These are phyloP conservation scores for Hyles lineata DNA, from an alignment of 2,888 invertebrate species.

Conservation along the genomic window DNA sequence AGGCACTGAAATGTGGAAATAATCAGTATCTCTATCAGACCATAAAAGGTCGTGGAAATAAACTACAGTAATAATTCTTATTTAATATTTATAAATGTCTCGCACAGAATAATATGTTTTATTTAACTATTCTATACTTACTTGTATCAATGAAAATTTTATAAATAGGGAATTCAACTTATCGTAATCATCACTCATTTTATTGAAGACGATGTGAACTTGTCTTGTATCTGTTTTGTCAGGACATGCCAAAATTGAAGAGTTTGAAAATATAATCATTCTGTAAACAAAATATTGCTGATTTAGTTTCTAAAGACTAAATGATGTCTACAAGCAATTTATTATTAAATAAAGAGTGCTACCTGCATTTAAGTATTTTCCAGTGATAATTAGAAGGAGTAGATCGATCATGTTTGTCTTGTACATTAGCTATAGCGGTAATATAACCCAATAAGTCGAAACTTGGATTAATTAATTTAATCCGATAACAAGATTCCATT, in stretches of 20 bases:
- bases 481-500: slow-evolving; percentile 53
- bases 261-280: slow-evolving; percentile 78
- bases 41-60: too few relatives aligned
- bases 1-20: too few relatives aligned
- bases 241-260: slow-evolving; percentile 72
- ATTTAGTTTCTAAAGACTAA: background rate
- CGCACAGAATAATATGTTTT: too few relatives aligned
- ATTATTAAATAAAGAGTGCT: slow-evolving; percentile 28
- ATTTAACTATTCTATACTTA: slow-evolving; percentile 46
- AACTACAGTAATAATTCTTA: too few relatives aligned
- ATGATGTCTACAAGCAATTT: background rate
- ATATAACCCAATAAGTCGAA: slow-evolving; percentile 65
- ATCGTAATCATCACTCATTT: slow-evolving; percentile 68
- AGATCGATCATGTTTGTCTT: slow-evolving; percentile 77
- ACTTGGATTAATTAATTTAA: slow-evolving; percentile 72
- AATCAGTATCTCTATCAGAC: too few relatives aligned
- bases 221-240: slow-evolving; percentile 69
- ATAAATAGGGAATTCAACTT: slow-evolving; percentile 67
- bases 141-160: slow-evolving; percentile 71
- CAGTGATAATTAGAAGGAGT: slow-evolving; percentile 78
- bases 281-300: slow-evolving; percentile 48
- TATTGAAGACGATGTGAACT: slow-evolving; percentile 73
- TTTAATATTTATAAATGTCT: too few relatives aligned
- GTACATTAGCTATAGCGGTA: slow-evolving; percentile 65
- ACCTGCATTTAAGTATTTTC: slow-evolving; percentile 81